These are phyloP conservation scores for Geococcyx californianus DNA, from an alignment of 2,113 vertebrate genomes.

Conservation along the genomic window DNA sequence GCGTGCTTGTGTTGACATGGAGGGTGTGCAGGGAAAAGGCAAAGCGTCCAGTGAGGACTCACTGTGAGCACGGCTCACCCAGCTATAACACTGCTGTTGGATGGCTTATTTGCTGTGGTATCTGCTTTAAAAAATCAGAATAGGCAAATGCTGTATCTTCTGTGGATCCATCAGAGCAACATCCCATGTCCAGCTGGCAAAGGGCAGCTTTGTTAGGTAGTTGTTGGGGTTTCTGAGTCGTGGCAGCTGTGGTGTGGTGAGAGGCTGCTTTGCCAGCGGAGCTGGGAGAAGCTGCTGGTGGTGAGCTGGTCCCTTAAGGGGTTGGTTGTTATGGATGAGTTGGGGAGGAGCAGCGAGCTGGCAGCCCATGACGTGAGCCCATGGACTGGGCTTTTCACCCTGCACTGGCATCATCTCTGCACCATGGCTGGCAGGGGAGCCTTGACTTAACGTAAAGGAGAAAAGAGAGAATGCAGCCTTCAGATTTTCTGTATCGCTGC, in stretches of 20 bases:
- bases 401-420: not conserved
- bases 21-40: not conserved
- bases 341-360: not conserved
- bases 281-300: not conserved
- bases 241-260: not conserved
- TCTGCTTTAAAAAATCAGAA: not conserved
- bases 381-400: not conserved
- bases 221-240: too few relatives aligned
- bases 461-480: not conserved
- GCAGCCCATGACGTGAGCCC: not conserved
- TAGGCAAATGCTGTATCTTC: not conserved
- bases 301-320: not conserved
- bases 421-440: rapidly evolving
- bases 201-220: not conserved
- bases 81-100: too few relatives aligned
- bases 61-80: not conserved
- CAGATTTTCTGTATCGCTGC: not conserved
- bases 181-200: not conserved
- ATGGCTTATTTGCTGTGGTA: not conserved
- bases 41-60: not conserved
- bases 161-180: not conserved
- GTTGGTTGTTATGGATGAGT: not conserved
- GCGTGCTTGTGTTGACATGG: not conserved
- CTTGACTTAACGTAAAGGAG: not conserved
- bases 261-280: not conserved